phyloP scores from a whole-genome alignment of 2,113 vertebrate genomes.

The Uria lomvia region DNA sequence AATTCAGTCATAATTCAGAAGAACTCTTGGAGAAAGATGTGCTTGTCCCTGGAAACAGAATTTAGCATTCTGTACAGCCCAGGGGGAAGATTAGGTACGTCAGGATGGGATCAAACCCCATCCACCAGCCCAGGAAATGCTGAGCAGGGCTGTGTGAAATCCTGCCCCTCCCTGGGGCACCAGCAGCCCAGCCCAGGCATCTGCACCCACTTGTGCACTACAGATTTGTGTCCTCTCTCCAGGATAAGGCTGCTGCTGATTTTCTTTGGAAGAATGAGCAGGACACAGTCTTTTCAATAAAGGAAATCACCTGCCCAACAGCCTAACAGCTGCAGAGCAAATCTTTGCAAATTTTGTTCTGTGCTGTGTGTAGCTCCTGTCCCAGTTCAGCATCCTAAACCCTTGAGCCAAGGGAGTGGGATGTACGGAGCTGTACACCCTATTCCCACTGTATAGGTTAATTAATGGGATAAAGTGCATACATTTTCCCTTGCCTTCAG shows the following conservation, averaged over 20 bases:
- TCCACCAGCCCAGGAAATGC: accelerated
- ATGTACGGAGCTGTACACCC: neutral
- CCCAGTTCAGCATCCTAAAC: neutral
- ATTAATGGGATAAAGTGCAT: neutral
- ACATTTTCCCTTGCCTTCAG: neutral
- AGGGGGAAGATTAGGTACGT: neutral
- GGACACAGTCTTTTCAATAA: neutral
- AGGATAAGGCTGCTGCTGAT: neutral
- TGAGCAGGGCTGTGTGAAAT: neutral
- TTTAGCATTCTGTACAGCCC: neutral
- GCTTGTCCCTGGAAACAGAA: neutral
- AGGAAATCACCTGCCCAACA: neutral
- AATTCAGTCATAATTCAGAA: neutral
- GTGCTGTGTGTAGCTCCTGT: neutral
- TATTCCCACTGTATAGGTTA: neutral
- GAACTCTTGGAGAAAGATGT: neutral
- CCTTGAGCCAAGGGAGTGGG: neutral
- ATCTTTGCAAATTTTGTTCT: neutral
- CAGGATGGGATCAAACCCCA: neutral
- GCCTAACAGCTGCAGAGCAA: neutral
- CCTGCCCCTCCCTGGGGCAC: neutral
- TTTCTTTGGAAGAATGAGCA: neutral
- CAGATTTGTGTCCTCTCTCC: neutral
- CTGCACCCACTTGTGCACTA: neutral
- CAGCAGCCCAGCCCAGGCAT: neutral